These are phyloP conservation scores for Elmis aenea DNA, from an alignment of 2,888 invertebrate genomes.

Conservation along the genomic window DNA sequence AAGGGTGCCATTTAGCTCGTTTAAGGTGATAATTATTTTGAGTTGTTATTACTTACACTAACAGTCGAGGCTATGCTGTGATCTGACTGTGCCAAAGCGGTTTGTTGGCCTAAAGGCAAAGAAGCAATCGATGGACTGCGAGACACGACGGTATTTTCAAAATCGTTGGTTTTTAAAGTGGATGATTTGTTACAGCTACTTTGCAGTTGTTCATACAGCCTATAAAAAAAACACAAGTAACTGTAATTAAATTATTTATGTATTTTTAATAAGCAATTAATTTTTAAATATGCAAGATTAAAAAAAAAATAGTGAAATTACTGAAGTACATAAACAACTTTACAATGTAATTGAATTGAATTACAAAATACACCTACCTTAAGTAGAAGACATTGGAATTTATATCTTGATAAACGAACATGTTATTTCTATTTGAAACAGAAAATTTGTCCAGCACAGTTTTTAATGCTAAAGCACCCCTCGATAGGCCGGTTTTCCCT, in stretches of 20 bases:
- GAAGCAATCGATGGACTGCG: conserved; percentile 52
- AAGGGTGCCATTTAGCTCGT: too few relatives aligned
- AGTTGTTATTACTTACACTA: conserved; percentile 27
- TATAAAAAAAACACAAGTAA: conserved; percentile 24
- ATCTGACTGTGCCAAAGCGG: conserved; percentile 37
- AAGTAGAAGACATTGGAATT: conserved; percentile 59
- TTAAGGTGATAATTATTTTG: too few relatives aligned
- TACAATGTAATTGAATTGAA: neutral
- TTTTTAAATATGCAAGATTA: conserved; percentile 7
- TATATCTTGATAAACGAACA: conserved; percentile 70
- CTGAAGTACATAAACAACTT: neutral
- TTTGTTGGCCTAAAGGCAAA: conserved; percentile 42
- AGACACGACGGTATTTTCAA: conserved; percentile 44
- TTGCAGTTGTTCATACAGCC: conserved; percentile 46
- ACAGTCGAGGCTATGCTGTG: conserved; percentile 37
- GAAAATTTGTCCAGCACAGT: conserved; percentile 64
- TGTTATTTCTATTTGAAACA: conserved; percentile 66
- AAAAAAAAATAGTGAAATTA: too few relatives aligned
- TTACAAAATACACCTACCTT: conserved; percentile 30
- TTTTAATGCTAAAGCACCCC: conserved; percentile 60
- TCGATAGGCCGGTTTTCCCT: conserved; percentile 55
- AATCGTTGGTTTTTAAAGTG: conserved; percentile 35
- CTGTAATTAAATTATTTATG: too few relatives aligned
- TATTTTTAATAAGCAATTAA: too few relatives aligned
- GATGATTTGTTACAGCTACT: conserved; percentile 29